Percentiles rank a stretch among this genome's conserved stretches.
phyloP scores from a whole-genome alignment of 2,888 invertebrate species.

The Eupithecia vulgata region DNA sequence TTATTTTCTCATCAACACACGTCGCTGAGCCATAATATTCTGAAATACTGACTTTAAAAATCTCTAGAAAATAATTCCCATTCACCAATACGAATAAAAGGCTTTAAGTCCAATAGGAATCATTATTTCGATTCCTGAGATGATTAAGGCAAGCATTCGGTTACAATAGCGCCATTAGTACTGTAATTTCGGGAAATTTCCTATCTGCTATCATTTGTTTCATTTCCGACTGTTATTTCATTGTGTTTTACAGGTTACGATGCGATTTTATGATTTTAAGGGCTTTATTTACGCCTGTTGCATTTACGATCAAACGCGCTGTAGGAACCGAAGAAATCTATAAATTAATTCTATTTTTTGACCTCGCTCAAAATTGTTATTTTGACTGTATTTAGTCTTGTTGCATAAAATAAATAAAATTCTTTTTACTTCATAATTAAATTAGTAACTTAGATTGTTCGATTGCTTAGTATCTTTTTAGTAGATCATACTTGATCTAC shows the following conservation, averaged over 20 bases:
- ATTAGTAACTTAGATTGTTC: neutral
- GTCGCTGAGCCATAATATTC: neutral
- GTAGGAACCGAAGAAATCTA: neutral
- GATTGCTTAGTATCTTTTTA: neutral
- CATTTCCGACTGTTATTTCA: constrained; percentile 40
- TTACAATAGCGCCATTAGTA: constrained; percentile 41
- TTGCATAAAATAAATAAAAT: neutral
- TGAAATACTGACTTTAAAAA: neutral
- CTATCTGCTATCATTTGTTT: constrained; percentile 40
- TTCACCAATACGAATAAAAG: neutral
- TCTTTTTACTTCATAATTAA: no score
- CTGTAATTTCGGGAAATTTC: constrained; percentile 38
- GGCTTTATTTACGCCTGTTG: neutral
- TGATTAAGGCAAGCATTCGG: constrained; percentile 27
- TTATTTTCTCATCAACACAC: neutral
- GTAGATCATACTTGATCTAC: no score
- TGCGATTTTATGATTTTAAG: neutral
- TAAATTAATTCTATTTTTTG: neutral
- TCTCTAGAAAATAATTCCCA: neutral
- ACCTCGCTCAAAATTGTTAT: neutral
- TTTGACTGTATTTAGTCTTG: no score
- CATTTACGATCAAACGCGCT: neutral
- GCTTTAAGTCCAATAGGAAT: neutral
- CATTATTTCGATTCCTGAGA: constrained; percentile 21
- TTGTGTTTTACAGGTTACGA: constrained; percentile 21